Percentiles rank a stretch among this genome's conserved stretches.
These are phyloP conservation scores for Dunckerocampus dactyliophorus DNA, from an alignment of 2,113 vertebrate species.

Conservation along the genomic window DNA sequence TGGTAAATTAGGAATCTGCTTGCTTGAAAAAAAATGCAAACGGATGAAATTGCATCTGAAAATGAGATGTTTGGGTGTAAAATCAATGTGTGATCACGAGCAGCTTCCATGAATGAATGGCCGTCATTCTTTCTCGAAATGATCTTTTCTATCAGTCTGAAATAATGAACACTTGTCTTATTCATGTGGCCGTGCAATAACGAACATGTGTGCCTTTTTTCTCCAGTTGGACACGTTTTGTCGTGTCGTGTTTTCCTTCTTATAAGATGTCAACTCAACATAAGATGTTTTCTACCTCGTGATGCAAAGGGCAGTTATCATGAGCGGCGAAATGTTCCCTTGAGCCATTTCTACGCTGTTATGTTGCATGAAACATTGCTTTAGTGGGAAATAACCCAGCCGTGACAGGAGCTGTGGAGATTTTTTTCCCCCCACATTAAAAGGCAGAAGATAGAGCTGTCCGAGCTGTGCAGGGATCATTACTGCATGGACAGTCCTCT, in stretches of 20 bases:
- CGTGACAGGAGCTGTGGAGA: conserved; percentile 7
- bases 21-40: not conserved
- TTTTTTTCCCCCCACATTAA: conserved; percentile 40
- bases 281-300: not conserved
- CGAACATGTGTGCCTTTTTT: not conserved
- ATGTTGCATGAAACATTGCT: conserved; percentile 13
- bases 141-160: not conserved
- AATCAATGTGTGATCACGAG: not conserved
- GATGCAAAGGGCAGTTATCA: not conserved
- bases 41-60: not conserved
- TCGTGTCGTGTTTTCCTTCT: not conserved
- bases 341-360: conserved; percentile 1
- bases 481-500: conserved; percentile 27
- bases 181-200: not conserved
- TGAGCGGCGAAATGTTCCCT: not conserved
- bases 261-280: not conserved
- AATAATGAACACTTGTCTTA: not conserved
- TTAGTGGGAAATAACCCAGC: conserved; percentile 23
- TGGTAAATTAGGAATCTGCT: conserved; percentile 2
- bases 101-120: not conserved
- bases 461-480: conserved; percentile 33
- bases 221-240: not conserved
- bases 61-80: not conserved
- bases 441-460: conserved; percentile 25
- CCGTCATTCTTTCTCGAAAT: not conserved